A percentile compares a stretch with the other conserved stretches of the same genome.
phyloP scores from a whole-genome alignment of 2,797 vertebrate genomes.

The Gymnothorax reevesii region DNA sequence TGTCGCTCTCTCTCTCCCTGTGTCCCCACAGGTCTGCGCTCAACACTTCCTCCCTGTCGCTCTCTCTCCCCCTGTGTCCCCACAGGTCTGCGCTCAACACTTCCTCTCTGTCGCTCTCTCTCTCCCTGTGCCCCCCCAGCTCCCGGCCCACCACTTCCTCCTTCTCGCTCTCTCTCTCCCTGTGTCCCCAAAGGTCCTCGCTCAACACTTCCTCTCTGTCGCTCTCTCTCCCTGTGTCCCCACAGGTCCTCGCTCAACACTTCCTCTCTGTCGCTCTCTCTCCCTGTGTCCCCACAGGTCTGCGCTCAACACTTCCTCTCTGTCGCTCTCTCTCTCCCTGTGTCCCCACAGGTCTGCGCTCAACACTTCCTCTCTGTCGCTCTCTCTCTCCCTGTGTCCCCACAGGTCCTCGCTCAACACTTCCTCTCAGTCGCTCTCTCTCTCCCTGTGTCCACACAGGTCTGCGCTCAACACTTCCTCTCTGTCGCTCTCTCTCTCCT shows the following conservation, averaged over 20 bases:
- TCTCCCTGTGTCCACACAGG: neutral
- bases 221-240: neutral
- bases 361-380: too few relatives aligned
- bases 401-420: too few relatives aligned
- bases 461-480: too few relatives aligned
- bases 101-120: neutral
- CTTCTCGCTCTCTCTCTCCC: slow-evolving; percentile 33
- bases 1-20: neutral
- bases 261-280: too few relatives aligned
- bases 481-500: neutral
- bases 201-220: too few relatives aligned
- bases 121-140: neutral
- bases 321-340: neutral
- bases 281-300: neutral
- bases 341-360: neutral
- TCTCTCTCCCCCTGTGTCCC: neutral
- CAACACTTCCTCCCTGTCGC: too few relatives aligned
- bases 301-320: too few relatives aligned
- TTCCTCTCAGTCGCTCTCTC: too few relatives aligned
- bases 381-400: neutral
- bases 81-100: too few relatives aligned
- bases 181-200: too few relatives aligned
- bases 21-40: neutral
- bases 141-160: neutral
- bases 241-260: too few relatives aligned